Percentiles rank a stretch among this genome's conserved stretches.
phyloP scores from a whole-genome alignment of 2,888 invertebrate genomes.

The Tillus elongatus region DNA sequence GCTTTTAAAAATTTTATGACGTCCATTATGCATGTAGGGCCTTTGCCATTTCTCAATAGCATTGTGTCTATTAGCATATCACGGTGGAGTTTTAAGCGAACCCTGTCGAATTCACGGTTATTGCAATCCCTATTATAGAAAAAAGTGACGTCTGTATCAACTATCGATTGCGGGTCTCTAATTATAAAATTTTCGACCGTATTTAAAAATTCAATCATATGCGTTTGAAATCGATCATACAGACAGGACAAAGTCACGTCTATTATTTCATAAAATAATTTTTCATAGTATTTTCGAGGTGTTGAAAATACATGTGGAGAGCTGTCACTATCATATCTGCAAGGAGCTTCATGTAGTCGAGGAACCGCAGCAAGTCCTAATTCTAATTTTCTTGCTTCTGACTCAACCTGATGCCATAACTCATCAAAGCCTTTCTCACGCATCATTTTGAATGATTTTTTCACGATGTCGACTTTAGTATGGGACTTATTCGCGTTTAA shows the following conservation, averaged over 20 bases:
- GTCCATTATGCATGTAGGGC: slow-evolving; percentile 1
- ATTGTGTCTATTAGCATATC: background rate
- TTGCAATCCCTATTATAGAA: slow-evolving; percentile 1
- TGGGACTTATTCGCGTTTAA: slow-evolving; percentile 1
- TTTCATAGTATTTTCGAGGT: slow-evolving; percentile 4
- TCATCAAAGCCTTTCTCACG: slow-evolving; percentile 1
- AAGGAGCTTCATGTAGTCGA: background rate
- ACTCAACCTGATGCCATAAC: slow-evolving; percentile 1
- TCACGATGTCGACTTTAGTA: background rate
- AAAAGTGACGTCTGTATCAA: background rate
- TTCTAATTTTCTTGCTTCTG: background rate
- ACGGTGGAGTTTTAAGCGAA: too few relatives aligned
- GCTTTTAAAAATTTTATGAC: slow-evolving; percentile 3
- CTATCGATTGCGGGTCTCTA: background rate
- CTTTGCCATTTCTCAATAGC: background rate
- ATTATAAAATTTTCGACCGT: slow-evolving; percentile 1
- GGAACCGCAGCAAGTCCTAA: background rate
- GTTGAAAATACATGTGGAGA: slow-evolving; percentile 1
- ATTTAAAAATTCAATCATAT: slow-evolving; percentile 3
- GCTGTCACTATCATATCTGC: background rate
- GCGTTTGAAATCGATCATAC: background rate
- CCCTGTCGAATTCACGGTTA: too few relatives aligned
- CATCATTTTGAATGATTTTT: background rate
- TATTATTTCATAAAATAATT: slow-evolving; percentile 3
- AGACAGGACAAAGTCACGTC: background rate